phyloP scores from a whole-genome alignment of 2,797 vertebrate genomes.

The Heteromormyrus szaboi region DNA sequence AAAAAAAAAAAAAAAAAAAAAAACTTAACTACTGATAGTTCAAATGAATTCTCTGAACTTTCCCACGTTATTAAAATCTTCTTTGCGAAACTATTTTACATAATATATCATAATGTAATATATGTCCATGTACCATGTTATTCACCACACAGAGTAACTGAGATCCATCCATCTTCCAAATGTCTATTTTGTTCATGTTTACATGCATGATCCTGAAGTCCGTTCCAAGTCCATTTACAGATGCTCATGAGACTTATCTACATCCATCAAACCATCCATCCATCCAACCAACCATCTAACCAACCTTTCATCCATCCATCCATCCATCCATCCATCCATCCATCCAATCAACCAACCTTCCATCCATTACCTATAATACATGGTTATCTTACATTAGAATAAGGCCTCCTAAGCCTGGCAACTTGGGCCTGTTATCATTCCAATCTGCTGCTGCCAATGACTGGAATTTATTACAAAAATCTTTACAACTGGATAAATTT shows the following conservation, averaged over 20 bases:
- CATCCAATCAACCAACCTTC: no score
- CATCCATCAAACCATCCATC: neutral
- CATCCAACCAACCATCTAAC: no score
- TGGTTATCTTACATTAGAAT: neutral
- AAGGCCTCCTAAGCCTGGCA: neutral
- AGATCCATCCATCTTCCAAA: neutral
- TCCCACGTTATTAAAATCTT: neutral
- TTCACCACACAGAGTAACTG: neutral
- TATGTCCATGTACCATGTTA: neutral
- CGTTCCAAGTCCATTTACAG: neutral
- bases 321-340: no score
- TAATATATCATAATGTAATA: neutral
- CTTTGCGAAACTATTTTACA: neutral
- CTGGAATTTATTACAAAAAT: no score
- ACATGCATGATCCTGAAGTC: neutral
- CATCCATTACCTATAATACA: neutral
- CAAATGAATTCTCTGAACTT: neutral
- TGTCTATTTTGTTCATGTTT: neutral
- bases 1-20: neutral
- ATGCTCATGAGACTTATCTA: neutral
- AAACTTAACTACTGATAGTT: neutral
- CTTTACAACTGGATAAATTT: neutral
- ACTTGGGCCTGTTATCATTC: neutral
- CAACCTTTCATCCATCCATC: no score
- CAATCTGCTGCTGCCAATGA: neutral